phyloP scores from a whole-genome alignment of 2,888 invertebrate species.

The Helicoverpa assulta region DNA sequence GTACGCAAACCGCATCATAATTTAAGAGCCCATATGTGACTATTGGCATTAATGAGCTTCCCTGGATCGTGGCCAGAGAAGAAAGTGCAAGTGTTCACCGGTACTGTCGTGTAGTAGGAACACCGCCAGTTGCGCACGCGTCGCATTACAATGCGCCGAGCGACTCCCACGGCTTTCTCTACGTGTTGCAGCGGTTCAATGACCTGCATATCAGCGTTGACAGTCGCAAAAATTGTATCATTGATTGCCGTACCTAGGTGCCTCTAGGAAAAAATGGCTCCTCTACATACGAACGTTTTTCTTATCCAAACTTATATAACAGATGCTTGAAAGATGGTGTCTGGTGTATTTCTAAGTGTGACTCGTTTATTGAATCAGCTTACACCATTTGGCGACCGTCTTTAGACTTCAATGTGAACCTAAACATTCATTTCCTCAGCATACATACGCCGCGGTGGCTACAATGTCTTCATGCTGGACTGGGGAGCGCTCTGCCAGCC shows the following conservation, averaged over 20 bases:
- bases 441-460: slow-evolving; percentile 93
- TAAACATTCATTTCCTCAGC: slow-evolving; percentile 85
- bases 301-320: background rate
- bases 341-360: too few species aligned
- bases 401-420: too few species aligned
- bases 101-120: slow-evolving; percentile 37
- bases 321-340: too few species aligned
- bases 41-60: slow-evolving; percentile 42
- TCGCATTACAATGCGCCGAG: slow-evolving; percentile 49
- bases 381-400: too few species aligned
- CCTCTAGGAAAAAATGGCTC: background rate
- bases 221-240: slow-evolving; percentile 38
- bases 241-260: background rate
- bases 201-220: slow-evolving; percentile 41
- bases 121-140: slow-evolving; percentile 32
- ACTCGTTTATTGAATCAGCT: too few species aligned
- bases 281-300: background rate
- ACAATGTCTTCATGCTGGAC: slow-evolving; percentile 94
- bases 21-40: background rate
- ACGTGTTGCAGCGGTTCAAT: slow-evolving; percentile 42
- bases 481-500: slow-evolving; percentile 93
- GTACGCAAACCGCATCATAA: slow-evolving; percentile 28
- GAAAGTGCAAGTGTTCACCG: slow-evolving; percentile 64
- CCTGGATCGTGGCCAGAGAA: slow-evolving; percentile 55
- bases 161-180: slow-evolving; percentile 72